Conservation (phyloP, 1,140 invertebrate species). For the Neodiprion fabricii region DNA sequence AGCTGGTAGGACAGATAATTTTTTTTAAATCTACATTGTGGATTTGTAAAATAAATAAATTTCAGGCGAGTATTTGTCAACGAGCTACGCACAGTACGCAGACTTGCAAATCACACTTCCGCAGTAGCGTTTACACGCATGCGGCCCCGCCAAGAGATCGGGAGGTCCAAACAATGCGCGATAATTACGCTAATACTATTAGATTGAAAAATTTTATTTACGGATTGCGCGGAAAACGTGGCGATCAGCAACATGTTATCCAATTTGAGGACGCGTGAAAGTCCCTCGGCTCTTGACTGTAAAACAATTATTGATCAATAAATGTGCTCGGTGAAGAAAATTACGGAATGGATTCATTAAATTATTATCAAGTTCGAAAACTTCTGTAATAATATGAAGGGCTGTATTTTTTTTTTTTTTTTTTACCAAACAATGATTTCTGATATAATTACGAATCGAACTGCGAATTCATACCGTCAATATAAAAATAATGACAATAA, state of each 20-base stretch:
- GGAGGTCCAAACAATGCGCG: constrained; percentile 64
- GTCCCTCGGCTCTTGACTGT: too few species aligned
- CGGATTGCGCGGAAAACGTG: constrained; percentile 62
- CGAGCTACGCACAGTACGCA: constrained; percentile 68
- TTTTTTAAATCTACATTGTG: constrained; percentile 8
- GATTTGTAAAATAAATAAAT: not conserved
- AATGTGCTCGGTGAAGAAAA: too few species aligned
- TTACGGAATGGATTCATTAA: too few species aligned
- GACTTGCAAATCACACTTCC: constrained; percentile 64
- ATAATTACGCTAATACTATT: constrained; percentile 62
- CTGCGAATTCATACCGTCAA: too few species aligned
- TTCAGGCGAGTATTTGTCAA: constrained; percentile 65
- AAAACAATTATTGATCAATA: too few species aligned
- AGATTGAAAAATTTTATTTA: constrained; percentile 60
- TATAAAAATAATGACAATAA: too few species aligned
- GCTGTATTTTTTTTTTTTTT: too few species aligned
- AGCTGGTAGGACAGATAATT: constrained; percentile 63
- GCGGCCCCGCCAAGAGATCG: constrained; percentile 58
- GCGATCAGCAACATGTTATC: constrained; percentile 52
- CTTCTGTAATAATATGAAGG: too few species aligned
- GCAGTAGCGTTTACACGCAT: constrained; percentile 62
- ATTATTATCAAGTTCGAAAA: too few species aligned
- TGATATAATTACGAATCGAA: too few species aligned
- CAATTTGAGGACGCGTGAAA: not conserved
- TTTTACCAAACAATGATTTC: too few species aligned